Percentiles rank a stretch among this genome's conserved stretches.
Evolutionary conservation across 2,888 invertebrate species (phyloP).

Genomic region (Tenthredo amoena): DNA sequence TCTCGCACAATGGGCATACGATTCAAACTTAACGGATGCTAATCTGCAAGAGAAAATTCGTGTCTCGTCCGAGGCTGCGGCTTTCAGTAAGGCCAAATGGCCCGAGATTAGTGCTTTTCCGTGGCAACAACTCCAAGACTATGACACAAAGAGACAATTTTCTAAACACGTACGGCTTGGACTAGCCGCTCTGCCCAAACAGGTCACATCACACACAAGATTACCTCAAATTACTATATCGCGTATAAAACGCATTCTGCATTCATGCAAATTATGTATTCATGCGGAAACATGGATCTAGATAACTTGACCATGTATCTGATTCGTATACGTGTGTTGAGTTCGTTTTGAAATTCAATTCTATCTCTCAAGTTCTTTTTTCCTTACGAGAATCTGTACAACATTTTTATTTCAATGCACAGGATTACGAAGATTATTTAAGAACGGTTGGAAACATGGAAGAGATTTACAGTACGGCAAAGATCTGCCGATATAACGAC

Average conservation of each 20-base stretch:
- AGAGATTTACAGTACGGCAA: conserved; percentile 87
- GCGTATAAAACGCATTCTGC: conserved; percentile 1
- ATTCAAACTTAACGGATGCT: conserved; percentile 87
- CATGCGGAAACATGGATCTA: neutral
- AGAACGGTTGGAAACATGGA: conserved; percentile 86
- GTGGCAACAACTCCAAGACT: conserved; percentile 87
- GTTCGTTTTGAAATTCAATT: neutral
- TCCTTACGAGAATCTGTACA: too few species aligned
- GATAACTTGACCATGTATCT: neutral
- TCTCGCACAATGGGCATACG: conserved; percentile 87
- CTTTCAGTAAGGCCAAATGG: conserved; percentile 84
- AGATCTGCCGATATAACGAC: conserved; percentile 86
- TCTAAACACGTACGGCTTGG: conserved; percentile 87
- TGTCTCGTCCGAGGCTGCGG: conserved; percentile 77
- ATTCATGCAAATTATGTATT: conserved; percentile 2
- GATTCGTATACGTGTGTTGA: neutral
- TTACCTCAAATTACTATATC: neutral
- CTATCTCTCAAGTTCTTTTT: neutral
- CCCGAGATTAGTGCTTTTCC: conserved; percentile 84
- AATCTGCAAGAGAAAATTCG: conserved; percentile 82
- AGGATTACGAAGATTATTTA: conserved; percentile 82
- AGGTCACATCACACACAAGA: conserved; percentile 71
- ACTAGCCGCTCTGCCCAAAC: conserved; percentile 85
- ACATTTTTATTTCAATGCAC: conserved; percentile 52
- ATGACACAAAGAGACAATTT: conserved; percentile 87